A percentile compares a stretch with the other conserved stretches of the same genome.
Evolutionary conservation across 2,888 invertebrate genomes (phyloP).

Genomic region (Torymus aiolomorphi): DNA sequence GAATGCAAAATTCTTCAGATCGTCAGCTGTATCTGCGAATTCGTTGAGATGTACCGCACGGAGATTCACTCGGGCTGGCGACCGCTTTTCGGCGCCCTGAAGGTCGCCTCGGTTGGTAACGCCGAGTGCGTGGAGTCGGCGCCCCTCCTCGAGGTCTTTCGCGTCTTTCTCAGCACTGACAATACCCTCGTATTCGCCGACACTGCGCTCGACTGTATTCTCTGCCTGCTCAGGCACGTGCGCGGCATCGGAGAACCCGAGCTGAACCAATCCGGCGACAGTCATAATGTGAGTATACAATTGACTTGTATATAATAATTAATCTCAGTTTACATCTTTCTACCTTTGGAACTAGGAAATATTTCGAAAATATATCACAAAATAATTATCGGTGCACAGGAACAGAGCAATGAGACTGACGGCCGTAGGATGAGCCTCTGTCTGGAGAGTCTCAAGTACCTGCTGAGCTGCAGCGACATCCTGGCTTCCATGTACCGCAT

Average conservation of each 20-base stretch:
- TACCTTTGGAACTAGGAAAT: no score
- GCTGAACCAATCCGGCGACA: constrained; percentile 60
- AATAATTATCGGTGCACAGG: background rate
- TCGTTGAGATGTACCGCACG: constrained; percentile 94
- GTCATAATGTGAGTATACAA: constrained; percentile 54
- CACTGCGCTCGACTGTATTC: constrained; percentile 94
- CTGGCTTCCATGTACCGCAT: constrained; percentile 94
- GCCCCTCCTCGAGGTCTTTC: constrained; percentile 92
- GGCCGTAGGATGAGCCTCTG: constrained; percentile 77
- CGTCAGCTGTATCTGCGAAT: constrained; percentile 95
- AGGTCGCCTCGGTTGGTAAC: constrained; percentile 85
- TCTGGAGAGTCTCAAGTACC: constrained; percentile 88
- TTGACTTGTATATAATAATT: background rate
- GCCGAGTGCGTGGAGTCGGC: constrained; percentile 82
- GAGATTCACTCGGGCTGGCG: constrained; percentile 98
- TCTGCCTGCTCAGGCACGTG: constrained; percentile 89
- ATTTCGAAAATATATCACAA: no score
- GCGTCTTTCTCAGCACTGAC: constrained; percentile 94
- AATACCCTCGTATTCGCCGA: constrained; percentile 95
- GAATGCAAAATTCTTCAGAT: constrained; percentile 79
- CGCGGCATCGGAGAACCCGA: constrained; percentile 83
- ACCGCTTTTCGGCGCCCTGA: constrained; percentile 93
- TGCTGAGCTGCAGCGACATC: constrained; percentile 91
- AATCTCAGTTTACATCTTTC: no score
- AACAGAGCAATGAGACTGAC: constrained; percentile 59